Conservation (phyloP, 2,113 vertebrate genomes). For the Psittacus erithacus region DNA sequence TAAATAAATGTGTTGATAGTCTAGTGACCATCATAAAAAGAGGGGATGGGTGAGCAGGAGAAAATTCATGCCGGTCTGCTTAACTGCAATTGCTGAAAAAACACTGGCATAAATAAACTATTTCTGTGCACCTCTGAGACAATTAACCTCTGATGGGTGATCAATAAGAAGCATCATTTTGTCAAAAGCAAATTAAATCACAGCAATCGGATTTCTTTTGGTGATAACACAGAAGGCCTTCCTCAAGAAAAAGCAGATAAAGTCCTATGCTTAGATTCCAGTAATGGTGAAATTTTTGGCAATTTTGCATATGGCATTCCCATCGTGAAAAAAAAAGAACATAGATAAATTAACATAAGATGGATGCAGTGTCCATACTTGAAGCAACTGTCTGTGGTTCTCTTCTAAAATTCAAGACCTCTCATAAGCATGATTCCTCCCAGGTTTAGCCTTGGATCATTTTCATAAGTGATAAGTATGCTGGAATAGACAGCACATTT, state of each 20-base stretch:
- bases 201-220: not conserved
- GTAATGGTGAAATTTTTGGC: not conserved
- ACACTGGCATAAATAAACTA: not conserved
- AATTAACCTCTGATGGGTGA: not conserved
- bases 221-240: not conserved
- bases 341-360: not conserved
- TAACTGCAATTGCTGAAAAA: not conserved
- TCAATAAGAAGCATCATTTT: not conserved
- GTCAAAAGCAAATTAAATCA: not conserved
- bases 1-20: not conserved
- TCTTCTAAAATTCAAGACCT: not conserved
- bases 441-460: not conserved
- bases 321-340: not conserved
- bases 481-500: not conserved
- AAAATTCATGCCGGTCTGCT: not conserved
- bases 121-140: not conserved
- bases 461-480: fast-evolving
- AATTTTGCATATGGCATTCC: not conserved
- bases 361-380: not conserved
- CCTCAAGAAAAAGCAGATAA: not conserved
- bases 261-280: not conserved
- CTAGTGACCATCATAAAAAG: not conserved
- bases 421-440: not conserved
- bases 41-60: not conserved
- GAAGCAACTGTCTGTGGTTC: not conserved